A percentile compares a stretch with the other conserved stretches of the same genome.
Conservation (phyloP, 2,797 vertebrate genomes). For the Platalea minor region DNA sequence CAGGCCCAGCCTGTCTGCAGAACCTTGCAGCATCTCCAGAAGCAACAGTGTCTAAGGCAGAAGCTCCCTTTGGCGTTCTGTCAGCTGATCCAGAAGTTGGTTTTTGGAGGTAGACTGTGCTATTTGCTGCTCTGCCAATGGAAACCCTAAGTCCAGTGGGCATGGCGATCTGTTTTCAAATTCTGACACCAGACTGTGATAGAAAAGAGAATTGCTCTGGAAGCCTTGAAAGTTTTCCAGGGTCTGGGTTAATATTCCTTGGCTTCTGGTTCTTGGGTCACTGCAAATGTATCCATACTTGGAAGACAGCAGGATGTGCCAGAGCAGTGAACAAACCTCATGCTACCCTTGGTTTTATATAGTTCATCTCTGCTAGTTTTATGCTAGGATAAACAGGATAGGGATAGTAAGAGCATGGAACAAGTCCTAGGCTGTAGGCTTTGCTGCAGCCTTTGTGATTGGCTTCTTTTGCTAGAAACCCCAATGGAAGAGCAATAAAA, state of each 20-base stretch:
- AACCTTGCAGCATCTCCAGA: background rate
- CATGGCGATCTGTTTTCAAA: background rate
- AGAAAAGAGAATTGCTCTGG: background rate
- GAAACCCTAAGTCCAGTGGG: background rate
- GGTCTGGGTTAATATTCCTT: background rate
- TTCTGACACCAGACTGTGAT: background rate
- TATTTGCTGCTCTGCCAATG: background rate
- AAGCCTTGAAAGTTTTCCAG: background rate
- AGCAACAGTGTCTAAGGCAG: background rate
- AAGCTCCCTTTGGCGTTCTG: background rate
- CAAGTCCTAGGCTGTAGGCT: background rate
- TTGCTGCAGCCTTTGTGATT: background rate
- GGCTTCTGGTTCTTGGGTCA: background rate
- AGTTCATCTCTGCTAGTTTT: background rate
- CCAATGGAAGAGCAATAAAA: background rate
- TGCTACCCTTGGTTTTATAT: background rate
- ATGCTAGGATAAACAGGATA: background rate
- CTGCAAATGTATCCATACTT: background rate
- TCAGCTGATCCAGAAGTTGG: background rate
- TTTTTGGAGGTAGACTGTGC: background rate
- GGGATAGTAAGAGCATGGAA: background rate
- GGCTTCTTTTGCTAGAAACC: background rate
- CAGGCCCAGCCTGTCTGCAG: background rate
- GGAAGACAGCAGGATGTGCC: background rate
- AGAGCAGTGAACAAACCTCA: background rate